Base-by-base conservation (phyloP, 2,113 vertebrate species). In the Lepus europaeus region DNA sequence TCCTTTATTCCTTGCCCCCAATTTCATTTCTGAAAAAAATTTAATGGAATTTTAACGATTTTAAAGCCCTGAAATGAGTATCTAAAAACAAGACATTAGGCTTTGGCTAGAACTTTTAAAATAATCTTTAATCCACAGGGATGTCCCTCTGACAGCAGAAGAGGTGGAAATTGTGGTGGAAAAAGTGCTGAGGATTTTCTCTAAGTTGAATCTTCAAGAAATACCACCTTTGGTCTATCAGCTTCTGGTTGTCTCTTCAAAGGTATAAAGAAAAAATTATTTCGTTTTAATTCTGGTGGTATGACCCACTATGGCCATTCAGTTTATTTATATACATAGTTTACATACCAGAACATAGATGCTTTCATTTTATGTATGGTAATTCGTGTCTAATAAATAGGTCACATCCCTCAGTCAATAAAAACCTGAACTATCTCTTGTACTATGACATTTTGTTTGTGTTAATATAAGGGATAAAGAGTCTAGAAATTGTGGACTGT, bases 141-240 rank as follows among this genome's bases (percentile, higher is more conserved):
- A 99, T 94, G 99, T 99, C 72, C 99, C 98, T 14, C 89, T 99
- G 14, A 99, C 98, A 0, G 92, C 96, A 93, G 99, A 99, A 87
- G 99, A 99, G 95, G 97, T 99, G 92, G 99, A 99, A 87, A 99
- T 99, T 97, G 98, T 99, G 95, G 98, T 99, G 74, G 99, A 99
- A 92, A 99, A 99, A 97, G 97, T 99, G 25, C 90, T 99, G 93
- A 98, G 98, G 68, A 99, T 99, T 98, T 99, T 99, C 95, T 97
- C 97, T 82, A 99, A 99, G 96, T 96, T 99, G 97, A 99, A 99
- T 87, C 98, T 99, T 70, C 99, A 99, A 96, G 99, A 99, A 98
- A 98, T 99, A 53, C 99, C 99, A 2, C 99, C 99, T 22, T 96
- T 99, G 88, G 98, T 99, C 96, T 99, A 99, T 98, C 99, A 99